These are phyloP conservation scores for Branchipolynoe longqiensis DNA, from an alignment of 2,888 invertebrate genomes.

Conservation along the genomic window DNA sequence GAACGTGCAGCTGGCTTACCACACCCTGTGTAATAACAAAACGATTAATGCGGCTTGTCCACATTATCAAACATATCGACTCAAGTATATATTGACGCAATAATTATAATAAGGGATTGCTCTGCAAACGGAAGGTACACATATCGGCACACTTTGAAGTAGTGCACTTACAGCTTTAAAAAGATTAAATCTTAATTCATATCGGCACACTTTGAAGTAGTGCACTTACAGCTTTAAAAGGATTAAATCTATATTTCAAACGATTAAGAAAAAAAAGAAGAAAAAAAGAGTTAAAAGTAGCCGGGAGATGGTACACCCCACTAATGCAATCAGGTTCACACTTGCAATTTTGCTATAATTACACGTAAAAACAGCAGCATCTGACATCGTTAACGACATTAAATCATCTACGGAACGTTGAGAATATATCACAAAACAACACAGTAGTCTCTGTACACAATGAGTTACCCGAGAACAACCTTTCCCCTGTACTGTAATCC, in stretches of 20 bases:
- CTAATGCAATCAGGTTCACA: conserved; percentile 46
- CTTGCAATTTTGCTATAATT: conserved; percentile 34
- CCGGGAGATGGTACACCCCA: neutral
- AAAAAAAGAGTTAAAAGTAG: conserved; percentile 22
- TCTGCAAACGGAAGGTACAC: conserved; percentile 29
- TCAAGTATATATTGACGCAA: too few relatives aligned
- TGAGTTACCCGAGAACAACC: conserved; percentile 20
- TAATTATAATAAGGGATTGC: neutral
- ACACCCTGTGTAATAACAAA: too few relatives aligned
- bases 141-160: conserved; percentile 43
- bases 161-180: too few relatives aligned
- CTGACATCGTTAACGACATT: conserved; percentile 51
- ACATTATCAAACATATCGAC: too few relatives aligned
- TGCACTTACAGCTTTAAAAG: too few relatives aligned
- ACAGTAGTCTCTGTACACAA: conserved; percentile 14
- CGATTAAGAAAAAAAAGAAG: conserved; percentile 32
- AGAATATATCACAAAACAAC: conserved; percentile 57
- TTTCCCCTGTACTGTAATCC: neutral
- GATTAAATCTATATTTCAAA: neutral
- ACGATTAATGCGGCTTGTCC: too few relatives aligned
- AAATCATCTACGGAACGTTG: conserved; percentile 51
- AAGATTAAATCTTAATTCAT: too few relatives aligned
- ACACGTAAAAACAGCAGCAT: conserved; percentile 53
- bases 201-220: conserved; percentile 41
- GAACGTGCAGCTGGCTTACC: too few relatives aligned